These are phyloP conservation scores for Erethizon dorsatum DNA, from an alignment of 2,797 vertebrate genomes.

Conservation along the genomic window DNA sequence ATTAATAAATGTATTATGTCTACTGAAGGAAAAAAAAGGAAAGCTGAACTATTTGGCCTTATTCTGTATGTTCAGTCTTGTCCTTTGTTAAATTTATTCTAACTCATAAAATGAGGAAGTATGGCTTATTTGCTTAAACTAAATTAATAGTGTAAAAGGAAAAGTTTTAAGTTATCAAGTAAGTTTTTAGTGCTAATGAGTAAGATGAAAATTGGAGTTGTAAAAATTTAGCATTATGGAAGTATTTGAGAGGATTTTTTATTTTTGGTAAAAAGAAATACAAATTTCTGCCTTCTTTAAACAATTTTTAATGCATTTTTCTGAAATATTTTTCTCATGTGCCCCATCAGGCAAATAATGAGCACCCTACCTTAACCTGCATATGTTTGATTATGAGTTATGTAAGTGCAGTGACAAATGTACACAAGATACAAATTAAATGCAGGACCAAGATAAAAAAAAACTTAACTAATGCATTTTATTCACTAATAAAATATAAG, in stretches of 20 bases:
- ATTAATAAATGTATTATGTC: neutral
- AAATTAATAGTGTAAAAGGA: neutral
- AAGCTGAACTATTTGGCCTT: neutral
- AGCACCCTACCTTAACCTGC: neutral
- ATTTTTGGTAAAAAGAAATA: neutral
- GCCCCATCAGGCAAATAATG: neutral
- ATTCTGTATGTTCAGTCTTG: neutral
- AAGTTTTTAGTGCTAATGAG: neutral
- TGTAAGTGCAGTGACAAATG: neutral
- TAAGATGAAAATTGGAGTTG: neutral
- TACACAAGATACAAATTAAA: slow-evolving; percentile 9
- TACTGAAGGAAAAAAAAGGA: neutral
- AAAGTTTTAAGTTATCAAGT: neutral
- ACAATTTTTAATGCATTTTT: neutral
- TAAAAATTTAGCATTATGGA: neutral
- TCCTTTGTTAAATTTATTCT: neutral
- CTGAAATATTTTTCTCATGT: neutral
- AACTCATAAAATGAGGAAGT: neutral
- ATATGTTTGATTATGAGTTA: neutral
- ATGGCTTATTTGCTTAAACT: neutral
- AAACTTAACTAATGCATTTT: neutral
- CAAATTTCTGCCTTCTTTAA: neutral
- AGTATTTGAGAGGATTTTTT: neutral
- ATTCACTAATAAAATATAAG: slow-evolving; percentile 31
- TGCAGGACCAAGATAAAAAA: neutral